A percentile compares a stretch with the other conserved stretches of the same genome.
Conservation (phyloP, 2,113 vertebrate genomes). For the Ammodytes dubius region DNA sequence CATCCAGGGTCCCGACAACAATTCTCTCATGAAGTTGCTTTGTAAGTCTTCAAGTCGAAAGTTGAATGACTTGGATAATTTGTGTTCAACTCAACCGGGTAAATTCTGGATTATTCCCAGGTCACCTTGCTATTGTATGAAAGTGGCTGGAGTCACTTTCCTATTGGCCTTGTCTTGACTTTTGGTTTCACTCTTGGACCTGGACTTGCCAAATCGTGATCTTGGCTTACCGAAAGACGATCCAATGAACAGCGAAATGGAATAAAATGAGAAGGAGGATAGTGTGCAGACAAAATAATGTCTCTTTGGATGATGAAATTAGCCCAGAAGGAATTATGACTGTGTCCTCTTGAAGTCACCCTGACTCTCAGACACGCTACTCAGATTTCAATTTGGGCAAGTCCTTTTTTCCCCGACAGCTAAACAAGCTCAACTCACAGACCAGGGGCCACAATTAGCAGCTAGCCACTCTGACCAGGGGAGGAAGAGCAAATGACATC, state of each 20-base stretch:
- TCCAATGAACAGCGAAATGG: conserved; percentile 61
- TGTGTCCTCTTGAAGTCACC: conserved; percentile 64
- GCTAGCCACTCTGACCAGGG: conserved; percentile 77
- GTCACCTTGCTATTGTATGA: too few relatives aligned
- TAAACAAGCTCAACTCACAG: conserved; percentile 78
- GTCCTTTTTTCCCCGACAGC: conserved; percentile 72
- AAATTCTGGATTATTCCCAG: too few relatives aligned
- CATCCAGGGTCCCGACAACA: too few relatives aligned
- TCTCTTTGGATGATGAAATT: conserved; percentile 76
- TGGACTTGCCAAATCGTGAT: background rate
- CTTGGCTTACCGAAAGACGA: conserved; percentile 22
- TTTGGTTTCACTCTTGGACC: conserved; percentile 15
- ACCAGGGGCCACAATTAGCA: conserved; percentile 84
- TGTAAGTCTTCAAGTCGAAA: too few relatives aligned
- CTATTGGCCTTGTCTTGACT: conserved; percentile 10
- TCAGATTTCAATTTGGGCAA: conserved; percentile 86
- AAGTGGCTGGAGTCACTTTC: background rate
- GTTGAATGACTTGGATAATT: too few relatives aligned
- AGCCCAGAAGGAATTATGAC: conserved; percentile 69
- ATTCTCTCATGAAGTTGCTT: too few relatives aligned
- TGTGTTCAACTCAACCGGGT: too few relatives aligned
- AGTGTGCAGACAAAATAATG: conserved; percentile 51
- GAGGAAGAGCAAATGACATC: conserved; percentile 79
- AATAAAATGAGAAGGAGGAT: conserved; percentile 47
- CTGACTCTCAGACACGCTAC: conserved; percentile 81